Evolutionary conservation across 2,797 vertebrate species (phyloP).

Genomic region (Mormyrus hasselquistii): DNA sequence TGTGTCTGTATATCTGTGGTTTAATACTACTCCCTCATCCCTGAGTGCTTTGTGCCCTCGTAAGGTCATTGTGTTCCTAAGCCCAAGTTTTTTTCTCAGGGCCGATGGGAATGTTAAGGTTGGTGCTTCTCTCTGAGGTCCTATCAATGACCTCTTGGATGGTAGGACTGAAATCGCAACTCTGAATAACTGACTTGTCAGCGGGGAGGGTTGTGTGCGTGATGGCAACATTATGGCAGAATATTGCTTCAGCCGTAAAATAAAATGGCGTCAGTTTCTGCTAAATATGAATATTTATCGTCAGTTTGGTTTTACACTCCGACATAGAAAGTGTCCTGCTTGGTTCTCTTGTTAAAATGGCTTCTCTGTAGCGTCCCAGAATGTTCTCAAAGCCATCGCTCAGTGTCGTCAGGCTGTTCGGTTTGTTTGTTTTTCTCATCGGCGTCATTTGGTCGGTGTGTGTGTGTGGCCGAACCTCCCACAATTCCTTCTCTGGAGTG

Average conservation of each 20-base stretch:
- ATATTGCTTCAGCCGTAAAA: neutral
- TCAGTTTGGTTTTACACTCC: neutral
- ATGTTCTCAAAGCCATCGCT: neutral
- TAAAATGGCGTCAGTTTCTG: neutral
- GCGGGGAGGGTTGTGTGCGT: neutral
- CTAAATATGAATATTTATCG: neutral
- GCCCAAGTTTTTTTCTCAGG: neutral
- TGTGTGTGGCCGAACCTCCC: neutral
- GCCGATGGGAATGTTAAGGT: neutral
- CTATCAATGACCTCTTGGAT: neutral
- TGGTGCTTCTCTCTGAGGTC: neutral
- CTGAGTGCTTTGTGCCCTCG: neutral
- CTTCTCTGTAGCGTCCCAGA: neutral
- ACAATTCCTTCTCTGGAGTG: neutral
- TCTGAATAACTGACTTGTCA: neutral
- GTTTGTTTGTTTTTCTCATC: neutral
- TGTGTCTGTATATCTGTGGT: neutral
- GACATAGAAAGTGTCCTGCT: neutral
- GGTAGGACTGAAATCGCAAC: neutral
- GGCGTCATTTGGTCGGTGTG: neutral
- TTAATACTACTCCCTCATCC: neutral
- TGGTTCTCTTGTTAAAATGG: neutral
- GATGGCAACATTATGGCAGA: neutral
- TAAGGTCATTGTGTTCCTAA: neutral
- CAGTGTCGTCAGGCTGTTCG: neutral